Base-by-base conservation (phyloP, 2,888 invertebrate species). In the Agriopis marginaria region DNA sequence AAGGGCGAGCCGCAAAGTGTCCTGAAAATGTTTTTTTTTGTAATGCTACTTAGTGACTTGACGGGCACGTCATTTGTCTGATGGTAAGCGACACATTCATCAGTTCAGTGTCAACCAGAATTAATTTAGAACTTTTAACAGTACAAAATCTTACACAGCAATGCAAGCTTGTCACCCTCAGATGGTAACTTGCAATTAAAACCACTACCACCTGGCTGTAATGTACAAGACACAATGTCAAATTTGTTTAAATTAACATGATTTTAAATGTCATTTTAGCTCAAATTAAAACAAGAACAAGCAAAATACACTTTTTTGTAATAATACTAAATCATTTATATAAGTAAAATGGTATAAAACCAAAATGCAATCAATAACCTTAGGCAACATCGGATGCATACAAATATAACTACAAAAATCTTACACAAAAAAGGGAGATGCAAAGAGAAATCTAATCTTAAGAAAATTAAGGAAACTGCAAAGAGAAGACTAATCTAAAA, bases 351-450 rank as follows among this genome's bases (percentile, higher is more conserved):
- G 8, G n/a, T 9, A n/a, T 9, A n/a, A 45, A 53, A 54, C 40
- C 49, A 56, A 50, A 58, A 68, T 51, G 58, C 59, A 63, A 68
- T 60, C 14, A 60, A 42, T 53, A 39, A 49, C 58, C 51, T 53
- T 40, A 53, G 47, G 42, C 47, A 63, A 51, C 44, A 56, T 47
- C n/a, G 23, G 59, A 63, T 40, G 40, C 23, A 23, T 58, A 51
- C 44, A 44, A 40, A 47, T 62, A 54, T 39, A 32, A 23, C 17
- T 56, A 11, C 12, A 58, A 7, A 45, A 45, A 23, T 2, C 12
- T 56, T 42, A 14, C 9, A 40, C 55, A 56, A 0, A 42, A 6
- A 10, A 12, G n/a, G 9, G 40, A 39, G n/a, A 10, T 32, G 40
- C 44, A 45, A 32, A 50, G 17, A 50, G n/a, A 58, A 10, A 51